These are phyloP conservation scores for Drosophila arizonae DNA, from an alignment of 1,140 invertebrate species.

Conservation along the genomic window DNA sequence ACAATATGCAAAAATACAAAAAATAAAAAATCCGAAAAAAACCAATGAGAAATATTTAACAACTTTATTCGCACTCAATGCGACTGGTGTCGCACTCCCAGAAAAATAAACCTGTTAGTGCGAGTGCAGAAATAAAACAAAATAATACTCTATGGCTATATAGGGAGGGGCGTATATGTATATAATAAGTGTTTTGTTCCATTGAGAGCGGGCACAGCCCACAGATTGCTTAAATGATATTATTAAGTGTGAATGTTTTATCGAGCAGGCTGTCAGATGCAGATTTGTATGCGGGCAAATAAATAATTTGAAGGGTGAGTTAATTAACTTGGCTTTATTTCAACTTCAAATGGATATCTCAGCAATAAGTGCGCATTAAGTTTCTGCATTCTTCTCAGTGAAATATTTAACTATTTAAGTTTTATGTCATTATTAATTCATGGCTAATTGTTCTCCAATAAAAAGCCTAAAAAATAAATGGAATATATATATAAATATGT, in stretches of 20 bases:
- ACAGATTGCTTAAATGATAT: not conserved
- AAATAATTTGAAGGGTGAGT: not conserved
- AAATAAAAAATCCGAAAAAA: constrained; percentile 22
- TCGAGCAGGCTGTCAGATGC: not conserved
- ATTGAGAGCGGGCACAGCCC: not conserved
- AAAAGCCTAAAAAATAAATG: no score
- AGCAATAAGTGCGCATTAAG: not conserved
- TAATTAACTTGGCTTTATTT: no score
- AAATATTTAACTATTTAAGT: not conserved
- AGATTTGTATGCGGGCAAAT: not conserved
- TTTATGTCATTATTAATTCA: not conserved
- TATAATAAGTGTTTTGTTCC: constrained; percentile 5
- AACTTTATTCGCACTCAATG: constrained; percentile 25
- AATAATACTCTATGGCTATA: not conserved
- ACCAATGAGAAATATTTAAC: constrained; percentile 36
- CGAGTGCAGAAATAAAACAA: constrained; percentile 11
- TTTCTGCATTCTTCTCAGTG: not conserved
- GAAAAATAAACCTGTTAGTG: constrained; percentile 25
- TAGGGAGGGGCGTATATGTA: not conserved
- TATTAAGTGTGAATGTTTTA: not conserved
- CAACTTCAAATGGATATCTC: no score
- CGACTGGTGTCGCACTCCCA: constrained; percentile 9
- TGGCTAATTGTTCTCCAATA: no score
- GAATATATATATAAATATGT: no score
- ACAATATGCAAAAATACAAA: constrained; percentile 19